Percentiles rank a stretch among this genome's conserved stretches.
Evolutionary conservation across 2,888 invertebrate genomes (phyloP).

Genomic region (Sarcophaga caerulescens): DNA sequence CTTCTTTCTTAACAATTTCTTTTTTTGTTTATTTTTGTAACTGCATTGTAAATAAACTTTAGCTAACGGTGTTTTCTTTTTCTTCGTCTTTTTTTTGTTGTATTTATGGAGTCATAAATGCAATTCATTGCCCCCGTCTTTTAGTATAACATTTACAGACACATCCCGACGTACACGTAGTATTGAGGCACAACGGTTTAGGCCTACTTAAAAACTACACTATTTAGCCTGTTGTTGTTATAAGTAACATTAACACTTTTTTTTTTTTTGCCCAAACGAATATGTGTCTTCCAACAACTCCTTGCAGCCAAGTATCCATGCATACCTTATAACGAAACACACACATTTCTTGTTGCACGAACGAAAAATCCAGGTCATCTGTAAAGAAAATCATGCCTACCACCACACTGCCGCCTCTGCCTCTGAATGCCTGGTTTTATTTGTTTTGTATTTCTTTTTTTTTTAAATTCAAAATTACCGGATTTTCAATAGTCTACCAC

Average conservation of each 20-base stretch:
- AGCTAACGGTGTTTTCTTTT: slow-evolving; percentile 34
- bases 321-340: background rate
- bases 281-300: slow-evolving; percentile 3
- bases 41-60: slow-evolving; percentile 4
- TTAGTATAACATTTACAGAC: background rate
- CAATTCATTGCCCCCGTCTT: slow-evolving; percentile 49
- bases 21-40: slow-evolving; percentile 3
- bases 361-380: slow-evolving; percentile 62
- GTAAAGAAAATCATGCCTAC: slow-evolving; percentile 31
- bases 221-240: background rate
- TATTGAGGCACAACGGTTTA: background rate
- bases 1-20: background rate
- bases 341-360: slow-evolving; percentile 25
- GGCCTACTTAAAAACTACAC: slow-evolving; percentile 38
- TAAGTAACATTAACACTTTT: slow-evolving; percentile 7
- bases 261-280: slow-evolving; percentile 34
- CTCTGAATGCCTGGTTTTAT: too few species aligned
- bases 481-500: slow-evolving; percentile 35
- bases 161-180: too few species aligned
- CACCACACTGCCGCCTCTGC: too few species aligned
- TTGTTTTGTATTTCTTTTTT: background rate
- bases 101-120: slow-evolving; percentile 5
- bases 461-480: slow-evolving; percentile 44
- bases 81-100: background rate
- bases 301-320: background rate